phyloP scores from a whole-genome alignment of 2,797 vertebrate species.

The Darevskia mixta region DNA sequence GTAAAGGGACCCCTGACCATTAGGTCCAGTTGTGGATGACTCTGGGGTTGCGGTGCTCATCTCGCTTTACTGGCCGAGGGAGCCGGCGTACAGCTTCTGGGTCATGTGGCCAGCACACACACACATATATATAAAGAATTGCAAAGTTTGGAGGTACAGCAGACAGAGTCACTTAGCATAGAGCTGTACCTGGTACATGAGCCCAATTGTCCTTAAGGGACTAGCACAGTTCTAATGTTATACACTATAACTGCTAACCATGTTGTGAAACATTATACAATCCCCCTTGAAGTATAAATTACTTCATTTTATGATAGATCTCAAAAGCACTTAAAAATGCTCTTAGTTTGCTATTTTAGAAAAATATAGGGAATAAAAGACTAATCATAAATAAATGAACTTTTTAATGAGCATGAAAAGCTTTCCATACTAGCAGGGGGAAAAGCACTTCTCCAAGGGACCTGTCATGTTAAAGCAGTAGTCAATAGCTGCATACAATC shows the following conservation, averaged over 20 bases:
- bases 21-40: too few species aligned
- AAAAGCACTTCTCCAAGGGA: constrained; percentile 75
- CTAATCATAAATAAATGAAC: constrained; percentile 69
- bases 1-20: too few species aligned
- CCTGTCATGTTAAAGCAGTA: constrained; percentile 88
- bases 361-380: constrained; percentile 34
- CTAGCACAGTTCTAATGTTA: background rate
- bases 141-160: too few species aligned
- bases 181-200: background rate
- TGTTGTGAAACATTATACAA: constrained; percentile 45
- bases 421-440: constrained; percentile 63
- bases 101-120: too few species aligned
- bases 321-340: constrained; percentile 55
- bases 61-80: too few species aligned
- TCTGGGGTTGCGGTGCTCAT: too few species aligned
- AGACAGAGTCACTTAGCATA: too few species aligned
- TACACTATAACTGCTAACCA: constrained; percentile 6
- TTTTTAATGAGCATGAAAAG: constrained; percentile 64
- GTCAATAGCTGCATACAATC: constrained; percentile 88
- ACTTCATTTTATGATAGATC: constrained; percentile 47
- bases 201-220: background rate
- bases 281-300: constrained; percentile 57
- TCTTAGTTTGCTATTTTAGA: constrained; percentile 53
- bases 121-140: too few species aligned
- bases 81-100: too few species aligned